A percentile compares a stretch with the other conserved stretches of the same genome.
These are phyloP conservation scores for Phthorimaea operculella DNA, from an alignment of 1,140 invertebrate genomes.

Conservation along the genomic window DNA sequence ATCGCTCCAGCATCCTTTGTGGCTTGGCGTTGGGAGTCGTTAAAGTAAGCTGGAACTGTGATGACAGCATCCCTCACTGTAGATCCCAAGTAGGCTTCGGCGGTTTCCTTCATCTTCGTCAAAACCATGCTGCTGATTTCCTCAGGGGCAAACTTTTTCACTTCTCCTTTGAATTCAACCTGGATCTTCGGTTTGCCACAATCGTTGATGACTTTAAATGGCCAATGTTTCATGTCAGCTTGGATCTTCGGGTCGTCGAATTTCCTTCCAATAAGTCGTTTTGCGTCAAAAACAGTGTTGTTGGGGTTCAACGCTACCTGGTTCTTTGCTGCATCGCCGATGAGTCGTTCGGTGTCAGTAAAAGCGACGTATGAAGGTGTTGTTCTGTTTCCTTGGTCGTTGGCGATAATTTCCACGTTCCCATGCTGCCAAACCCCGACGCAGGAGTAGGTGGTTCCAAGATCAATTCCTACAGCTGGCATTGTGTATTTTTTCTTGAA, in stretches of 20 bases:
- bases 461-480: slow-evolving; percentile 76
- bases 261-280: slow-evolving; percentile 70
- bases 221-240: slow-evolving; percentile 77
- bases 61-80: slow-evolving; percentile 74
- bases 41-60: slow-evolving; percentile 89
- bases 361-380: slow-evolving; percentile 90
- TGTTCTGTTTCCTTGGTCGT: slow-evolving; percentile 90
- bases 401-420: slow-evolving; percentile 94
- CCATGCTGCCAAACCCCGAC: slow-evolving; percentile 89
- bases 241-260: slow-evolving; percentile 75
- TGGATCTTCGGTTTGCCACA: slow-evolving; percentile 73
- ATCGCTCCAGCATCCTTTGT: slow-evolving; percentile 78
- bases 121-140: slow-evolving; percentile 80
- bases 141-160: slow-evolving; percentile 76
- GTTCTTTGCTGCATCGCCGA: slow-evolving; percentile 75
- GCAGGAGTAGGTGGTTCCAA: slow-evolving; percentile 85
- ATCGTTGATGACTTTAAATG: slow-evolving; percentile 74
- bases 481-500: slow-evolving; percentile 22
- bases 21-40: slow-evolving; percentile 87
- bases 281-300: slow-evolving; percentile 61
- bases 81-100: slow-evolving; percentile 78
- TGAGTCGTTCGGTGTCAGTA: slow-evolving; percentile 80
- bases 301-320: slow-evolving; percentile 64
- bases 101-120: slow-evolving; percentile 82
- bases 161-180: slow-evolving; percentile 75